Percentiles rank a stretch among this genome's conserved stretches.
phyloP scores from a whole-genome alignment of 2,113 vertebrate genomes.

The Ammodytes marinus region DNA sequence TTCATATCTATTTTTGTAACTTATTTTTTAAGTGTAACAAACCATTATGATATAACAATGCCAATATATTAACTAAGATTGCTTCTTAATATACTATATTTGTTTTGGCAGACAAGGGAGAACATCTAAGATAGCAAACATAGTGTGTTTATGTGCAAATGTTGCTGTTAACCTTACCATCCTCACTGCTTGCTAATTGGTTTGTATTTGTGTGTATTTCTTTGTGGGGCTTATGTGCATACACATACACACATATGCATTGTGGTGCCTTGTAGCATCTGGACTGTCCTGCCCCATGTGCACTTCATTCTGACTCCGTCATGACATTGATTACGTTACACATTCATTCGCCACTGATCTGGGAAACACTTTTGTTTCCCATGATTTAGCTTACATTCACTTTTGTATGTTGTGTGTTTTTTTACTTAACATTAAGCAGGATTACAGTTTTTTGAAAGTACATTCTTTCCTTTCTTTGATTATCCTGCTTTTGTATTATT shows the following conservation, averaged over 20 bases:
- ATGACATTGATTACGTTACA: slow-evolving; percentile 33
- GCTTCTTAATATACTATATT: neutral
- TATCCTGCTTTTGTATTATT: slow-evolving; percentile 20
- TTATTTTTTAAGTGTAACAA: too few species aligned
- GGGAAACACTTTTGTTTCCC: neutral
- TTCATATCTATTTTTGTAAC: too few species aligned
- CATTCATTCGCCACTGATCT: slow-evolving; percentile 13
- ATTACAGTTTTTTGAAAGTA: slow-evolving; percentile 45
- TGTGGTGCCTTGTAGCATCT: slow-evolving; percentile 37
- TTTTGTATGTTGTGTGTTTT: slow-evolving; percentile 3
- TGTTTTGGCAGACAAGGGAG: neutral
- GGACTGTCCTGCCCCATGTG: slow-evolving; percentile 52
- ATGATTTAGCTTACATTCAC: slow-evolving; percentile 5
- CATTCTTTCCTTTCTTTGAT: slow-evolving; percentile 29
- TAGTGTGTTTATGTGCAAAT: neutral
- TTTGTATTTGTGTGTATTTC: neutral
- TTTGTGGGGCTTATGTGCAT: neutral
- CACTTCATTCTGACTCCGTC: slow-evolving; percentile 12
- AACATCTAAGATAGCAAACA: too few species aligned
- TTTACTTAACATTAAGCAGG: slow-evolving; percentile 19
- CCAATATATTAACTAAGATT: too few species aligned
- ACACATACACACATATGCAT: neutral
- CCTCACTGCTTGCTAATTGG: neutral
- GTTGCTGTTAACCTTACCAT: neutral
- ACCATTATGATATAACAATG: too few species aligned